Percentiles rank a stretch among this genome's conserved stretches.
Conservation (phyloP, 2,888 invertebrate species). For the Agrenia bidenticulata region DNA sequence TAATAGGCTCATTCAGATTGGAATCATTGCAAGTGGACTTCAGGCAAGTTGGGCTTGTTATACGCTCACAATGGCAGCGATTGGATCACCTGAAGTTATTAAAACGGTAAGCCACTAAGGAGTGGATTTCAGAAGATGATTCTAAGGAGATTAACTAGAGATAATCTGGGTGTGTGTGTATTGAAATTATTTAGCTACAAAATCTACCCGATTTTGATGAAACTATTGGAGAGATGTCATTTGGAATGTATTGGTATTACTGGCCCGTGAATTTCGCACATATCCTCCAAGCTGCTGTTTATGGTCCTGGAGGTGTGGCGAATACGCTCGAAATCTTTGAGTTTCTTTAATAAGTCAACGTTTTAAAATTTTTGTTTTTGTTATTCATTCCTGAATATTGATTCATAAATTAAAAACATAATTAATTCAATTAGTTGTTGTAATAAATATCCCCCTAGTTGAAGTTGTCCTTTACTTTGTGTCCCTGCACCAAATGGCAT, state of each 20-base stretch:
- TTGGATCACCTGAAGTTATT: slow-evolving; percentile 25
- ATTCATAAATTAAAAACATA: too few species aligned
- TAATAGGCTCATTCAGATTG: slow-evolving; percentile 23
- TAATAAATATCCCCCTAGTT: too few species aligned
- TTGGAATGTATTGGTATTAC: slow-evolving; percentile 34
- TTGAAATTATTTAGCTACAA: slow-evolving; percentile 25
- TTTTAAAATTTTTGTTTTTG: too few species aligned
- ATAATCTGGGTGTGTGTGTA: neutral
- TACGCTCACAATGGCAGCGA: slow-evolving; percentile 29
- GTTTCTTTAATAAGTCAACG: too few species aligned
- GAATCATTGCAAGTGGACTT: slow-evolving; percentile 26
- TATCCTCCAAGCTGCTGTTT: slow-evolving; percentile 30
- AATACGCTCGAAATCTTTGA: slow-evolving; percentile 30
- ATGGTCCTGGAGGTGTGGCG: slow-evolving; percentile 30
- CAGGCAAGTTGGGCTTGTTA: slow-evolving; percentile 33
- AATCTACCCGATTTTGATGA: slow-evolving; percentile 29
- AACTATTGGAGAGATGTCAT: slow-evolving; percentile 30
- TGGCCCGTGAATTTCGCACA: slow-evolving; percentile 35
- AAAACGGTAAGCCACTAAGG: slow-evolving; percentile 19
- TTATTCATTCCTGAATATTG: too few species aligned
- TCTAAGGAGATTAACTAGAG: neutral
- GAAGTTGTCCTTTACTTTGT: too few species aligned
- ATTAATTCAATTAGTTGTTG: too few species aligned
- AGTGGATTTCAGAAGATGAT: too few species aligned
- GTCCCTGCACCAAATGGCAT: slow-evolving; percentile 27